Conservation (phyloP, 2,113 vertebrate species). For the Peromyscus californicus region DNA sequence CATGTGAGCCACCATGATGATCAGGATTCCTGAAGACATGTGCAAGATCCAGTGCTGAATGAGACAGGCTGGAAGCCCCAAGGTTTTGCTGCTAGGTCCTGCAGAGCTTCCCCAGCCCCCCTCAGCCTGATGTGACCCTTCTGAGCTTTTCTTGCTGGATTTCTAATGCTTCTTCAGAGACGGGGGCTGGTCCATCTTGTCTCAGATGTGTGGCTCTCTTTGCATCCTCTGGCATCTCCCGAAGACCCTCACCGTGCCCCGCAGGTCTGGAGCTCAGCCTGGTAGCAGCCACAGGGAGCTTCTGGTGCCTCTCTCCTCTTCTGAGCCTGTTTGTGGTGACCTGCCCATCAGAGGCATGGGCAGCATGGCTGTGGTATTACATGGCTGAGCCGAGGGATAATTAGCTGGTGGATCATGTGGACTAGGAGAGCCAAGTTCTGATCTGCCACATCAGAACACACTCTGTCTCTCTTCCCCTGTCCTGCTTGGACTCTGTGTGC, state of each 20-base stretch:
- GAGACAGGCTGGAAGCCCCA: fast-evolving
- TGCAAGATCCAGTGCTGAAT: not conserved
- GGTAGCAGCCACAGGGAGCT: not conserved
- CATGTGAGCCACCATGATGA: not conserved
- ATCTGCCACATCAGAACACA: not conserved
- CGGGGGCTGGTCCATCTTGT: not conserved
- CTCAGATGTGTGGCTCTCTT: fast-evolving
- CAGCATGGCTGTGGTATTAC: not conserved
- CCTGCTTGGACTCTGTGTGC: not conserved
- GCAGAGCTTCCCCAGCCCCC: not conserved
- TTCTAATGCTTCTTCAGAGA: not conserved
- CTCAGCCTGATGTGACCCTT: fast-evolving
- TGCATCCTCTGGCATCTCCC: not conserved
- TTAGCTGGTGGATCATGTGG: not conserved
- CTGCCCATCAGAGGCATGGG: not conserved
- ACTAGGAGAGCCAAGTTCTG: not conserved
- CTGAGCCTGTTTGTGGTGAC: fast-evolving
- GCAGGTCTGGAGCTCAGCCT: not conserved
- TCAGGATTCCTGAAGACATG: not conserved
- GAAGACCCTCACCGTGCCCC: fast-evolving
- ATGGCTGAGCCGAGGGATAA: not conserved
- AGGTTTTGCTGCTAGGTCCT: not conserved
- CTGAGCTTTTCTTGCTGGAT: not conserved
- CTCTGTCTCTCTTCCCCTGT: fast-evolving
- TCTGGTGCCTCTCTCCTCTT: not conserved